Base-by-base conservation (phyloP, 2,113 vertebrate species). In the Pseudorhombus dupliciocellatus region DNA sequence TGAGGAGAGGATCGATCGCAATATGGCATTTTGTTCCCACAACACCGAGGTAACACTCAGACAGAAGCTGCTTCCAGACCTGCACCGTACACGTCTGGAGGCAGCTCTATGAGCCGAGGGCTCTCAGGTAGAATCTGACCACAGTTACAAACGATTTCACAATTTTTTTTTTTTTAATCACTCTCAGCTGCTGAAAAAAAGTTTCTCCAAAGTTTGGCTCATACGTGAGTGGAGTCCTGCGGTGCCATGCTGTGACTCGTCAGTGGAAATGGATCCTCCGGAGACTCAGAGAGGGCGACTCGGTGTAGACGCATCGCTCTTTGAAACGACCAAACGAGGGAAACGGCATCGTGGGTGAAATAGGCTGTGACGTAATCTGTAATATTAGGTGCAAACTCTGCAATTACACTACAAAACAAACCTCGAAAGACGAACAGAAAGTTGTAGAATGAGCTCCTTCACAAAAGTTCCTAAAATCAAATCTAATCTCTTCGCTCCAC, bases 371-470 rank as follows among this genome's bases (percentile, higher is more conserved):
- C 87, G 80, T 64, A 81, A 81, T 90, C 81, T 84, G 88, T 82
- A 85, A 91, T 85, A 89, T 91, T 89, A 91, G 93, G 93, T 94
- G 92, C 94, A 94, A 94, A 94, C 89, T 92, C 89, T 93, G 93
- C 93, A 93, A 93, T 85, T 89, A 89, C 85, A 92, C 79, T 84
- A 92, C 54, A 84, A 90, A 89, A 90, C 73, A 83, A 85, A 88
- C 46, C 75, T 82, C 65, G 80, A 89, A 81, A 81, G 77, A 86
- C 74, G 73, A 80, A 84, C 60, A 77, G 59, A 81, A 72, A 84
- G 31, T 58, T 83, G 88, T 88, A 81, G 84, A 87, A 90, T 79
- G 85, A 87, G 87, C 89, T 94, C 90, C 93, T 94, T 92, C 92
- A 91, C 86, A 73, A 89, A 80, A 83, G 85, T 86, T 85, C 82